Evolutionary conservation across 2,797 vertebrate genomes (phyloP).

Genomic region (Aythya fuligula): DNA sequence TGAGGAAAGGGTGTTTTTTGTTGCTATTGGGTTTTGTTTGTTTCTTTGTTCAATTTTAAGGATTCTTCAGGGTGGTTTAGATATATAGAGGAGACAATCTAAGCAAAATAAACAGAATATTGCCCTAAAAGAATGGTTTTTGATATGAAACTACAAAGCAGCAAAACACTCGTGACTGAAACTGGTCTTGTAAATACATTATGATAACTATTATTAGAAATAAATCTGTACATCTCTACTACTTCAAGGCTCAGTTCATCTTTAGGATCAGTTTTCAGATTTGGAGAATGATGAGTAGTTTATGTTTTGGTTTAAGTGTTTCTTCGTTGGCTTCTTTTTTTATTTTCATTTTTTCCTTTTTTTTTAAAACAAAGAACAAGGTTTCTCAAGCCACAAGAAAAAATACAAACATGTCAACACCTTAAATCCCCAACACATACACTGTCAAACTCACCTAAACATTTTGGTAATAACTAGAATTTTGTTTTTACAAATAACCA

Average conservation of each 20-base stretch:
- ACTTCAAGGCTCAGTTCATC: neutral
- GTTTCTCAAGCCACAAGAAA: neutral
- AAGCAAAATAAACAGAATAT: neutral
- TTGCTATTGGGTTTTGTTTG: neutral
- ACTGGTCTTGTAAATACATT: neutral
- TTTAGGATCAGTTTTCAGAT: neutral
- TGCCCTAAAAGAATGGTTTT: neutral
- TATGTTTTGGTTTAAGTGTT: too few relatives aligned
- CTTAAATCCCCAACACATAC: neutral
- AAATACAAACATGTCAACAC: neutral
- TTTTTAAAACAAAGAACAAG: too few relatives aligned
- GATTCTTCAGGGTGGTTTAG: neutral
- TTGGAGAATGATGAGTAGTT: neutral
- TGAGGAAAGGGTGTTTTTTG: neutral
- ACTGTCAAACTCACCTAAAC: neutral
- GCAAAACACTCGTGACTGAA: neutral
- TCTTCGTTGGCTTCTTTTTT: too few relatives aligned
- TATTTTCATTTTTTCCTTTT: too few relatives aligned
- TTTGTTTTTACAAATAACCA: neutral
- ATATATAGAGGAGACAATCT: neutral
- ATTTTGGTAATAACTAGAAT: neutral
- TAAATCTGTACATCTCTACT: neutral
- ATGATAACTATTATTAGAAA: neutral
- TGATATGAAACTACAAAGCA: neutral
- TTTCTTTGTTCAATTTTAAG: neutral